Evolutionary conservation across 2,888 invertebrate genomes (phyloP).

Genomic region (Sphecodes monilicornis): DNA sequence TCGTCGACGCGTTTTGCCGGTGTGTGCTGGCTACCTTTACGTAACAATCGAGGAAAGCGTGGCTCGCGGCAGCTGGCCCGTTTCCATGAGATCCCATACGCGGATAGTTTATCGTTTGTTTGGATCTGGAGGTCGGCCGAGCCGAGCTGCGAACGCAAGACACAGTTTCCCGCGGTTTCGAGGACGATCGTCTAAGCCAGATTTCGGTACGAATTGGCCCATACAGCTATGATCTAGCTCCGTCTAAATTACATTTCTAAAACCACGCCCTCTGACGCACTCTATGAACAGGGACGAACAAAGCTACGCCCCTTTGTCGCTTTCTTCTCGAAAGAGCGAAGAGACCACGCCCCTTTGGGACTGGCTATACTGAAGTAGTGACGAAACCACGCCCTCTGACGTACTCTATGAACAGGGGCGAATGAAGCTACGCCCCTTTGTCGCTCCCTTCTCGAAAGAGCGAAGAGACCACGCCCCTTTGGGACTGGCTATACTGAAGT

Average conservation of each 20-base stretch:
- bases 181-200: conserved; percentile 35
- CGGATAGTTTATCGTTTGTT: conserved; percentile 7
- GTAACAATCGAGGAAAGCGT: conserved; percentile 44
- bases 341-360: background rate
- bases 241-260: background rate
- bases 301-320: no score
- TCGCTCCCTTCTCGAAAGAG: no score
- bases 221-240: no score
- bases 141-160: conserved; percentile 21
- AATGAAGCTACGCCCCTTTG: no score
- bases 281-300: no score
- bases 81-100: conserved; percentile 10
- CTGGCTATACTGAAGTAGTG: background rate
- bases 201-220: background rate
- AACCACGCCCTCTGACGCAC: background rate
- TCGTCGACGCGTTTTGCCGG: conserved; percentile 2
- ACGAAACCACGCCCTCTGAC: no score
- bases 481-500: background rate
- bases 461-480: background rate
- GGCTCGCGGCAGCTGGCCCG: conserved; percentile 11
- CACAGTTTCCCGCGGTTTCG: conserved; percentile 28
- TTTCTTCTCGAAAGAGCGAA: no score
- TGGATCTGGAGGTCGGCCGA: conserved; percentile 5
- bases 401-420: no score
- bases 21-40: conserved; percentile 26